These are phyloP conservation scores for Malachius bipustulatus DNA, from an alignment of 2,888 invertebrate species.

Conservation along the genomic window DNA sequence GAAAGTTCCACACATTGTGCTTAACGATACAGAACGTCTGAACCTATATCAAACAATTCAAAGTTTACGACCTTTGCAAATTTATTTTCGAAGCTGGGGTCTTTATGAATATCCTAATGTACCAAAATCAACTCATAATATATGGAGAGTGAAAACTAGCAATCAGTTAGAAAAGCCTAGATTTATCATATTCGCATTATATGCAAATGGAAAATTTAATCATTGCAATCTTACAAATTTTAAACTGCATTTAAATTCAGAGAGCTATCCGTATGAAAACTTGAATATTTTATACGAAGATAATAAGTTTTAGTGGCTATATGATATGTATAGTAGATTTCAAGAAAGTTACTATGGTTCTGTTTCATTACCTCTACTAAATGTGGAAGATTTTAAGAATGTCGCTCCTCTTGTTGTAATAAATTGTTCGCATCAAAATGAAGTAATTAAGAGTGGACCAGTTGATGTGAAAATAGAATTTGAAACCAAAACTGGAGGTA, in stretches of 20 bases:
- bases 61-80: constrained; percentile 11
- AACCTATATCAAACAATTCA: constrained; percentile 14
- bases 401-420: constrained; percentile 22
- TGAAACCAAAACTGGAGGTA: constrained; percentile 19
- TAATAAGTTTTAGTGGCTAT: constrained; percentile 20
- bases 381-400: constrained; percentile 18
- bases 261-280: constrained; percentile 29
- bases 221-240: constrained; percentile 28
- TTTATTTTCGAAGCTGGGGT: constrained; percentile 30
- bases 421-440: constrained; percentile 24
- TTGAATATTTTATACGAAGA: constrained; percentile 22
- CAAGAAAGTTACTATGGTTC: constrained; percentile 23
- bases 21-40: constrained; percentile 18
- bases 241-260: constrained; percentile 28
- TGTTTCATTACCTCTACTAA: constrained; percentile 27
- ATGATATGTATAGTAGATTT: constrained; percentile 23
- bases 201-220: constrained; percentile 24
- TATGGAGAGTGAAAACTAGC: constrained; percentile 27
- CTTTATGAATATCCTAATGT: constrained; percentile 30
- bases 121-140: constrained; percentile 24
- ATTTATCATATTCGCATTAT: constrained; percentile 29
- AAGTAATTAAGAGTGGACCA: constrained; percentile 20
- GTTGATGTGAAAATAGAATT: constrained; percentile 25
- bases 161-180: constrained; percentile 29
- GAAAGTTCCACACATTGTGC: constrained; percentile 18